These are phyloP conservation scores for Pollenia labialis DNA, from an alignment of 2,888 invertebrate genomes.

Conservation along the genomic window DNA sequence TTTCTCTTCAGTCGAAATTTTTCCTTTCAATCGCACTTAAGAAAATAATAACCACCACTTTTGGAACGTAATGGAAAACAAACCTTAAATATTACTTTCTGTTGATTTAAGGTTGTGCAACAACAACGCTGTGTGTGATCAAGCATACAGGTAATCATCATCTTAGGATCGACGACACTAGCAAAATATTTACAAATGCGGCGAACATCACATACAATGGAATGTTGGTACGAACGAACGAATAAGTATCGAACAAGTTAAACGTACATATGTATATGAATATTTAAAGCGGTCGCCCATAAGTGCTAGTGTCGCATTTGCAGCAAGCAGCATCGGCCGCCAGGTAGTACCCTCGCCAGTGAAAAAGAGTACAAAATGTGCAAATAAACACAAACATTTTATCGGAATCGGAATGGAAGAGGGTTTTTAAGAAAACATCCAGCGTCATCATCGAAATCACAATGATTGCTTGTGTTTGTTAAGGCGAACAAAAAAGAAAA, in stretches of 20 bases:
- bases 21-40: conserved; percentile 55
- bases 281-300: conserved; percentile 50
- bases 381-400: neutral
- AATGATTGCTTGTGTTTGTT: conserved; percentile 28
- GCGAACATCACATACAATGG: conserved; percentile 60
- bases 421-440: conserved; percentile 17
- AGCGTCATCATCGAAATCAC: conserved; percentile 34
- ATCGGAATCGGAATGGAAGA: conserved; percentile 11
- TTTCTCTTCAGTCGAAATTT: conserved; percentile 44
- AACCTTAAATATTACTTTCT: conserved; percentile 25
- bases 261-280: conserved; percentile 14
- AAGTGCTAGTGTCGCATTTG: conserved; percentile 64
- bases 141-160: conserved; percentile 69
- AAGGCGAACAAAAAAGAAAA: conserved; percentile 16
- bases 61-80: conserved; percentile 57
- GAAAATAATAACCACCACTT: conserved; percentile 52
- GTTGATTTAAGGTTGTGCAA: conserved; percentile 39
- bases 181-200: conserved; percentile 72
- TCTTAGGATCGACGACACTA: conserved; percentile 53
- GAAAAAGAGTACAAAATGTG: neutral
- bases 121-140: conserved; percentile 44
- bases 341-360: conserved; percentile 42
- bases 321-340: conserved; percentile 12
- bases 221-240: neutral
- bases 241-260: neutral